phyloP scores from a whole-genome alignment of 1,140 invertebrate species.

The Aricia agestis region DNA sequence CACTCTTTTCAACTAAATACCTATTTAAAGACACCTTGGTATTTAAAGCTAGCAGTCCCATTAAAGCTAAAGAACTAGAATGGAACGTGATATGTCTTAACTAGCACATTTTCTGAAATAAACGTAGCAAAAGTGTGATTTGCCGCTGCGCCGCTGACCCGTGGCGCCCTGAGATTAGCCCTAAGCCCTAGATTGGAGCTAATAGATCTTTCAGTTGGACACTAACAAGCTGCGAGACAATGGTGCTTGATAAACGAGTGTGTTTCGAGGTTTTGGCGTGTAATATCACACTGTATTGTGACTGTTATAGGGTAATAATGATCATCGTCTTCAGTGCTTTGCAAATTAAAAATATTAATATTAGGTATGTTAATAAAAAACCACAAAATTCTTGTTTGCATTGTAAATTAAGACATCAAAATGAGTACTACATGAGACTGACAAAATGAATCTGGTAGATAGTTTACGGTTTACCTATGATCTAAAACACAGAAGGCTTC shows the following conservation, averaged over 20 bases:
- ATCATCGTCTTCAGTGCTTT: background rate
- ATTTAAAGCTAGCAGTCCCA: background rate
- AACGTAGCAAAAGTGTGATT: slow-evolving; percentile 16
- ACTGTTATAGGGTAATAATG: background rate
- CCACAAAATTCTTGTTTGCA: no score
- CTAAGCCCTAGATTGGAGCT: slow-evolving; percentile 30
- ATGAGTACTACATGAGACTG: no score
- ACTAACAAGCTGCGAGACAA: slow-evolving; percentile 46
- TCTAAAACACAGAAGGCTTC: no score
- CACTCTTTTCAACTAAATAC: no score
- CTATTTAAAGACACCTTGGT: no score
- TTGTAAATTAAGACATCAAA: no score
- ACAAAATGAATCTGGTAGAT: no score
- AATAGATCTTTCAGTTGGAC: slow-evolving; percentile 43
- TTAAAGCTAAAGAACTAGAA: background rate
- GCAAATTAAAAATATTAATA: no score
- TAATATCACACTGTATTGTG: slow-evolving; percentile 5
- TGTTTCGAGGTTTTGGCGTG: slow-evolving; percentile 24
- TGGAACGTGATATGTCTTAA: background rate
- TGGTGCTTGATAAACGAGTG: slow-evolving; percentile 35
- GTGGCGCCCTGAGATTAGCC: slow-evolving; percentile 35
- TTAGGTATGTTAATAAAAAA: no score
- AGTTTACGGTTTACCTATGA: no score
- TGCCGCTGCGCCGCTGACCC: slow-evolving; percentile 32
- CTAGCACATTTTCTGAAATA: slow-evolving; percentile 5